Conservation (phyloP, 2,888 invertebrate species). For the Lepidonotus clava region DNA sequence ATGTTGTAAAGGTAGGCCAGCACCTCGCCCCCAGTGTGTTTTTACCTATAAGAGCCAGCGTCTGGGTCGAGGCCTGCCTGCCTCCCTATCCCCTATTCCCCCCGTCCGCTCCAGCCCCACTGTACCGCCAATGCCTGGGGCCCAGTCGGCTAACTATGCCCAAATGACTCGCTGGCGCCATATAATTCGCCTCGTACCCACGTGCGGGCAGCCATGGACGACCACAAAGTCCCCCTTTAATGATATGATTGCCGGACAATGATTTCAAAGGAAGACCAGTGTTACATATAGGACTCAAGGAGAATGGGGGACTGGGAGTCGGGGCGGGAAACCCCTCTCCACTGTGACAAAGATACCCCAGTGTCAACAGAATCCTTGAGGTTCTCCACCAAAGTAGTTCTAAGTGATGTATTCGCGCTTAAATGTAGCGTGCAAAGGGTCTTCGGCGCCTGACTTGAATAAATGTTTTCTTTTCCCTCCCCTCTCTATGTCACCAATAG, state of each 20-base stretch:
- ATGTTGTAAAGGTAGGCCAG: not conserved
- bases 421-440: not conserved
- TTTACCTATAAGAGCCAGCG: not conserved
- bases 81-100: not conserved
- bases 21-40: not conserved
- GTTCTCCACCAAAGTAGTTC: too few relatives aligned
- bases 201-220: slow-evolving; percentile 42
- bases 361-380: too few relatives aligned
- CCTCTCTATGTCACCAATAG: not conserved
- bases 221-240: slow-evolving; percentile 45
- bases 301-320: not conserved
- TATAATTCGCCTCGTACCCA: slow-evolving; percentile 32
- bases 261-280: slow-evolving; percentile 24
- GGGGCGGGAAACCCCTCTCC: too few relatives aligned
- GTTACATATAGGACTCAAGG: not conserved
- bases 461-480: slow-evolving; percentile 1
- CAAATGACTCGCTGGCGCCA: slow-evolving; percentile 51
- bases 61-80: not conserved
- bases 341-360: too few relatives aligned
- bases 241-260: slow-evolving; percentile 49
- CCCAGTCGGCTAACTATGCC: slow-evolving; percentile 31
- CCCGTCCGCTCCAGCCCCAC: not conserved
- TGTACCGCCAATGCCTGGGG: slow-evolving; percentile 17
- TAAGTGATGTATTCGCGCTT: too few relatives aligned
- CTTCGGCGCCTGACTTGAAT: not conserved